Conservation (phyloP, 2,797 vertebrate species). For the Sylvilagus floridanus region DNA sequence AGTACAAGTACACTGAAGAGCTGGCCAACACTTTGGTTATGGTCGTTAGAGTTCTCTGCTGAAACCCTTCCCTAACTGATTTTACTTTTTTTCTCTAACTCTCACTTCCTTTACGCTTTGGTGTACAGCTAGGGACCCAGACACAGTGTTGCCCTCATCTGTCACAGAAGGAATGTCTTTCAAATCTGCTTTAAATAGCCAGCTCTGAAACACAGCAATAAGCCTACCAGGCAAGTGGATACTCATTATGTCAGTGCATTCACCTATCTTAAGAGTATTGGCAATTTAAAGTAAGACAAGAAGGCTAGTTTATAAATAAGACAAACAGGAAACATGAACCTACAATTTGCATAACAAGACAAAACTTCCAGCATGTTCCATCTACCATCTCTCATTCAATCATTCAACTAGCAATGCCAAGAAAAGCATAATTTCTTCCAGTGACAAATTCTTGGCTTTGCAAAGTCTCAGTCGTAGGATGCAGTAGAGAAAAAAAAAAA, state of each 20-base stretch:
- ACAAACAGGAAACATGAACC: constrained; percentile 28
- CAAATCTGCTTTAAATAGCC: background rate
- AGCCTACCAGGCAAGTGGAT: background rate
- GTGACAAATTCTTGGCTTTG: constrained; percentile 35
- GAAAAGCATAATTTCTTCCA: constrained; percentile 45
- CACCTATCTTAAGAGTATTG: background rate
- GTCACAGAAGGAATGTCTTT: background rate
- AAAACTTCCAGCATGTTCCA: constrained; percentile 38
- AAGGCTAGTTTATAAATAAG: constrained; percentile 52
- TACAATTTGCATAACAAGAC: constrained; percentile 52
- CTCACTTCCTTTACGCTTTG: background rate
- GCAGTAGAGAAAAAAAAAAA: background rate
- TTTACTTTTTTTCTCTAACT: constrained; percentile 25
- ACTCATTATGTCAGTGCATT: background rate
- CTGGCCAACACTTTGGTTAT: background rate
- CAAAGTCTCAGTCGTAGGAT: constrained; percentile 13
- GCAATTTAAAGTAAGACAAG: constrained; percentile 49
- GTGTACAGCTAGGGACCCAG: background rate
- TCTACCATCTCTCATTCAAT: constrained; percentile 48
- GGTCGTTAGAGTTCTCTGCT: background rate
- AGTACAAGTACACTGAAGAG: background rate
- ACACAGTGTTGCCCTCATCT: background rate
- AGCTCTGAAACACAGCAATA: background rate
- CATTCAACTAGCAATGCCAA: constrained; percentile 13
- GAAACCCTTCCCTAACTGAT: background rate